phyloP scores from a whole-genome alignment of 2,888 invertebrate species.

The Plutella xylostella region DNA sequence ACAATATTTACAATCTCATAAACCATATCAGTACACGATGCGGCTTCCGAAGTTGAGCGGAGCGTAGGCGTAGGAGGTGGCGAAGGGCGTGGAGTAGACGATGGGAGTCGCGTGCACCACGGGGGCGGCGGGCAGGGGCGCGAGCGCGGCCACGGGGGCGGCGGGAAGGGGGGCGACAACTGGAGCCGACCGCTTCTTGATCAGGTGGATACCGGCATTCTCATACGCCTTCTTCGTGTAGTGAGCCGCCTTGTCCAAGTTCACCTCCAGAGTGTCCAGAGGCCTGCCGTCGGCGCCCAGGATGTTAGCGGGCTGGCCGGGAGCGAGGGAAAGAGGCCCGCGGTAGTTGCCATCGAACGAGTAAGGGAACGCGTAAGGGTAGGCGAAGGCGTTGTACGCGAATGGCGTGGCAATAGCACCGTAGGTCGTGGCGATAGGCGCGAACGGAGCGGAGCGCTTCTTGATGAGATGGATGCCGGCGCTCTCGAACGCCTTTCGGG shows the following conservation, averaged over 20 bases:
- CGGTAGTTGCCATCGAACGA: conserved; percentile 44
- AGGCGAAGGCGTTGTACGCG: conserved; percentile 62
- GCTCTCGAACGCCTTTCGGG: conserved; percentile 40
- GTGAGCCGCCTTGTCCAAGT: no score
- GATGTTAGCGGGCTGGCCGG: no score
- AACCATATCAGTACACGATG: no score
- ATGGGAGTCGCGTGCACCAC: conserved; percentile 24
- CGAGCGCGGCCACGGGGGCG: conserved; percentile 17
- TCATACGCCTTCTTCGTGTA: no score
- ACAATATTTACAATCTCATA: no score
- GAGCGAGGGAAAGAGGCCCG: conserved; percentile 52
- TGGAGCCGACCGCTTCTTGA: conserved; percentile 31
- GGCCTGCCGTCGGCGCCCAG: no score
- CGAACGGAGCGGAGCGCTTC: conserved; percentile 24
- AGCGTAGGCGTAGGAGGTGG: conserved; percentile 10
- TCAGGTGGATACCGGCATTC: conserved; percentile 31
- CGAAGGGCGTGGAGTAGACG: conserved; percentile 35
- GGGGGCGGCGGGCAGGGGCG: conserved; percentile 18
- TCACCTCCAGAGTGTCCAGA: no score
- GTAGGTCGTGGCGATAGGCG: no score
- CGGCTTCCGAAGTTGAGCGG: no score
- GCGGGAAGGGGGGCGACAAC: conserved; percentile 5
- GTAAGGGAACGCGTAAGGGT: no score
- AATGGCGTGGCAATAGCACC: conserved; percentile 44
- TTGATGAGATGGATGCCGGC: conserved; percentile 39